phyloP scores from a whole-genome alignment of 2,888 invertebrate species.

The Xestia sexstrigata region DNA sequence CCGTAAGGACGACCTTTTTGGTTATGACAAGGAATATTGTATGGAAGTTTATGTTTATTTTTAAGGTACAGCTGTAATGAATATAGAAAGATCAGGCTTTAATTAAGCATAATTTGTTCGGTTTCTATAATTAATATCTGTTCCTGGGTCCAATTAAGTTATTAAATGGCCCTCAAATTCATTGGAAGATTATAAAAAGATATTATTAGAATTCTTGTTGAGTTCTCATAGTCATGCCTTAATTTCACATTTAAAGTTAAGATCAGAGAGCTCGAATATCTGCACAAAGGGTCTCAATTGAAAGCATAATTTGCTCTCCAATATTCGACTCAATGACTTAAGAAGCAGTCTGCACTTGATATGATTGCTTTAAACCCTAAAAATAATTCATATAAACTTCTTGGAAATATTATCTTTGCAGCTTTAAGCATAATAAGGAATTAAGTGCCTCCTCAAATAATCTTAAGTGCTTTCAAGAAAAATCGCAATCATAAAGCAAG shows the following conservation, averaged over 20 bases:
- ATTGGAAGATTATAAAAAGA: neutral
- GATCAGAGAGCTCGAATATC: neutral
- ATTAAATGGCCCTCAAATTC: neutral
- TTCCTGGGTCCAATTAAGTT: neutral
- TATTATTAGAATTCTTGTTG: neutral
- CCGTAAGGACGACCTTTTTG: constrained; percentile 17
- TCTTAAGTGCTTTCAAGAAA: constrained; percentile 13
- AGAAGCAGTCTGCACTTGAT: neutral
- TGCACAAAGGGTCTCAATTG: neutral
- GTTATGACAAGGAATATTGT: constrained; percentile 21
- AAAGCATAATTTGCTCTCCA: neutral
- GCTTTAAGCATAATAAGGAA: neutral
- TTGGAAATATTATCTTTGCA: neutral
- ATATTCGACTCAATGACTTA: neutral
- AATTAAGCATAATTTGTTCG: neutral
- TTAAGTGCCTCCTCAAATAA: constrained; percentile 8
- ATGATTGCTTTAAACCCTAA: neutral
- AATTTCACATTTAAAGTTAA: neutral
- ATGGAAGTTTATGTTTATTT: constrained; percentile 1
- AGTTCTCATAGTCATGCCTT: too few relatives aligned
- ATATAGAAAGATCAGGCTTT: neutral
- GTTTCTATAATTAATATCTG: neutral
- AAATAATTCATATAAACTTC: neutral
- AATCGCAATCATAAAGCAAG: neutral
- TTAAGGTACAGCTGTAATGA: neutral